A percentile compares a stretch with the other conserved stretches of the same genome.
Conservation (phyloP, 2,888 invertebrate genomes). For the Willowsia nigromaculata region DNA sequence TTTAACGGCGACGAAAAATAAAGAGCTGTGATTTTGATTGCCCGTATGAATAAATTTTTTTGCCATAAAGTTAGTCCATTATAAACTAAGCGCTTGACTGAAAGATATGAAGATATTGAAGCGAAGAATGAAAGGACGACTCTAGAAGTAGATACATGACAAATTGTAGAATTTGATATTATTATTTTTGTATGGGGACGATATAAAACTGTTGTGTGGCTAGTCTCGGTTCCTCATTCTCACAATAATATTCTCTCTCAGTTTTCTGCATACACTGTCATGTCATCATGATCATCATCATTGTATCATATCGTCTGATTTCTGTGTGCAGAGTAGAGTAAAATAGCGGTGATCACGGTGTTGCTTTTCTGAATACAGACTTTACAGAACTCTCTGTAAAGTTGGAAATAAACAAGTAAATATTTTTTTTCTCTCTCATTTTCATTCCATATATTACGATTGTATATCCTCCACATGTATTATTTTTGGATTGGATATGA, state of each 20-base stretch:
- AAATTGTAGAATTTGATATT: not conserved
- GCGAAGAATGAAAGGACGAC: not conserved
- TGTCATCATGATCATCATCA: not conserved
- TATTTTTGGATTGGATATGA: too few relatives aligned
- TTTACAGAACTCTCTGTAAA: conserved; percentile 1
- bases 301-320: not conserved
- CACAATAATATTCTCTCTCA: not conserved
- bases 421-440: not conserved
- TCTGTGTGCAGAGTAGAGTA: not conserved
- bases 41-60: too few relatives aligned
- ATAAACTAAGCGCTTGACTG: not conserved
- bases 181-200: too few relatives aligned
- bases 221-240: conserved; percentile 32
- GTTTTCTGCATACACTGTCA: conserved; percentile 2
- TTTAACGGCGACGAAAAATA: too few relatives aligned
- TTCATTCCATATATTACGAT: too few relatives aligned
- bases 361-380: not conserved
- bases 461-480: too few relatives aligned
- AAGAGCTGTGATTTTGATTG: too few relatives aligned
- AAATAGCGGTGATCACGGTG: not conserved
- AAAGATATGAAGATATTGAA: too few relatives aligned
- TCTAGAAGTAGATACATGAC: not conserved
- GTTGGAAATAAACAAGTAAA: conserved; percentile 17
- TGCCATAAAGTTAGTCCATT: not conserved
- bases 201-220: not conserved